phyloP scores from a whole-genome alignment of 2,888 invertebrate species.

The Helicoverpa assulta region DNA sequence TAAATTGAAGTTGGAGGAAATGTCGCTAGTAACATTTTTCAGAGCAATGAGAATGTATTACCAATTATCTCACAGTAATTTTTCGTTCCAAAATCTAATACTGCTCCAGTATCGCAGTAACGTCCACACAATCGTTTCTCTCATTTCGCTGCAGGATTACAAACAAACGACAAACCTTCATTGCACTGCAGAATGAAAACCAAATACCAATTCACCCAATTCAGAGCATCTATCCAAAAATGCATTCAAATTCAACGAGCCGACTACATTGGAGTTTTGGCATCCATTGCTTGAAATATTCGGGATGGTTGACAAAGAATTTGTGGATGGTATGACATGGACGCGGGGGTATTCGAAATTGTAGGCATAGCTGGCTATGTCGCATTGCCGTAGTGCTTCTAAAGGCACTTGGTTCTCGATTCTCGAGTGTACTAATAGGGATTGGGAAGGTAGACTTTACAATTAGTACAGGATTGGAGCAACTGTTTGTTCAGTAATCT shows the following conservation, averaged over 20 bases:
- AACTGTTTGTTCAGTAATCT: slow-evolving; percentile 27
- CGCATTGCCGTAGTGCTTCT: slow-evolving; percentile 56
- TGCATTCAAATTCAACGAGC: slow-evolving; percentile 13
- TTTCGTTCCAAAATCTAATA: no score
- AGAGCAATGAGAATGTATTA: no score
- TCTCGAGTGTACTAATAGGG: slow-evolving; percentile 13
- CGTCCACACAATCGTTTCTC: neutral
- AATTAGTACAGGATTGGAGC: slow-evolving; percentile 24
- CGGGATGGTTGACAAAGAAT: slow-evolving; percentile 44
- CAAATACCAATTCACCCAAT: slow-evolving; percentile 41
- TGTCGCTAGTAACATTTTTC: neutral
- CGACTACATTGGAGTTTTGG: slow-evolving; percentile 28
- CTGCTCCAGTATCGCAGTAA: neutral
- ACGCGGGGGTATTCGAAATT: slow-evolving; percentile 50
- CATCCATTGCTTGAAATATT: slow-evolving; percentile 50
- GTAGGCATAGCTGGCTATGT: slow-evolving; percentile 43
- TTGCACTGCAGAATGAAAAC: slow-evolving; percentile 33
- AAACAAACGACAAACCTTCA: slow-evolving; percentile 21
- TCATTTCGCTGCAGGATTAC: slow-evolving; percentile 10
- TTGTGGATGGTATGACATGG: slow-evolving; percentile 42
- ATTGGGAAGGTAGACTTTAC: slow-evolving; percentile 8
- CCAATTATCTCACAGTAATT: neutral
- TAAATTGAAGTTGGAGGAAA: no score
- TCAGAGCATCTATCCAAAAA: slow-evolving; percentile 27
- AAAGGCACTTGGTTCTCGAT: slow-evolving; percentile 38